Conservation (phyloP, 2,888 invertebrate genomes). For the Diarsia mendica region DNA sequence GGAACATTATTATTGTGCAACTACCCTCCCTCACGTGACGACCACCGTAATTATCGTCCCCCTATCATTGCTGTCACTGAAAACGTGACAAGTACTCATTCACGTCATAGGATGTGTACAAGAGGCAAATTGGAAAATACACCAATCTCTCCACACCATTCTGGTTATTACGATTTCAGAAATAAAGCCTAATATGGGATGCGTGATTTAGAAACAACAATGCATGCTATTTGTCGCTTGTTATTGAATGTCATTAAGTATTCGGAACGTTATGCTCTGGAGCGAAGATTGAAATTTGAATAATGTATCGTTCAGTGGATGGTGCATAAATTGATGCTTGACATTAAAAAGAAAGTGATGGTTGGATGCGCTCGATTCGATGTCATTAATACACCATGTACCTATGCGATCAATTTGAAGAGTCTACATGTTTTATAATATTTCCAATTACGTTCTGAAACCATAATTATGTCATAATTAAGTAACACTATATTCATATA, state of each 20-base stretch:
- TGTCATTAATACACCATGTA: conserved; percentile 32
- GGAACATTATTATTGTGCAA: conserved; percentile 58
- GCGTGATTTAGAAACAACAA: conserved; percentile 30
- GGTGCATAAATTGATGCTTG: conserved; percentile 41
- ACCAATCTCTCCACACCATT: conserved; percentile 32
- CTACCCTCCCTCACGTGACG: conserved; percentile 59
- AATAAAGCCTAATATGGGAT: conserved; percentile 40
- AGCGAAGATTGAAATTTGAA: conserved; percentile 24
- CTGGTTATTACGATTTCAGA: conserved; percentile 14
- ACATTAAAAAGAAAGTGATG: conserved; percentile 54
- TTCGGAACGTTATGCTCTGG: conserved; percentile 30
- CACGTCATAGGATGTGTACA: conserved; percentile 40
- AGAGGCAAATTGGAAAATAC: conserved; percentile 27
- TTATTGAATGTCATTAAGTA: conserved; percentile 17
- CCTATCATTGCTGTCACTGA: conserved; percentile 55
- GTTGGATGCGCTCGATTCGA: conserved; percentile 43
- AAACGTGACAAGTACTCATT: conserved; percentile 56
- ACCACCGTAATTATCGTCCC: conserved; percentile 55
- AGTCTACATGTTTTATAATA: not conserved
- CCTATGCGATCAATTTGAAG: conserved; percentile 10
- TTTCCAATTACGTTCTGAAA: not conserved
- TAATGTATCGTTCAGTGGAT: conserved; percentile 2
- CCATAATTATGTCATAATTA: not conserved
- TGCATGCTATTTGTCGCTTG: conserved; percentile 23
- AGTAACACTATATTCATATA: no score